These are phyloP conservation scores for Oreonectes daqikongensis DNA, from an alignment of 2,797 vertebrate genomes.

Conservation along the genomic window DNA sequence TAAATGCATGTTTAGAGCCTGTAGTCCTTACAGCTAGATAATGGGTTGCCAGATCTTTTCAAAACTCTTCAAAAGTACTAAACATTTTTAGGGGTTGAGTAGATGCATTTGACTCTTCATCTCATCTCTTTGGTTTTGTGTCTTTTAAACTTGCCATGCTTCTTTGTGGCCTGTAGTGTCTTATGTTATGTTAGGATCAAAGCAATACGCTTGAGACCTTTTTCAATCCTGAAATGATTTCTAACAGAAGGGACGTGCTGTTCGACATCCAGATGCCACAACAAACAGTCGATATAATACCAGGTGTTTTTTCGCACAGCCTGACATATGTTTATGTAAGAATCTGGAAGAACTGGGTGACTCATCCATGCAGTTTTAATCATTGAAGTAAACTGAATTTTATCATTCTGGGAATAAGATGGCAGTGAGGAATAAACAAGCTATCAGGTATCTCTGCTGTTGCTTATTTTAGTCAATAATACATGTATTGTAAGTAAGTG, in stretches of 20 bases:
- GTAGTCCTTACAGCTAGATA: not conserved
- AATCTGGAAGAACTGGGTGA: constrained; percentile 20
- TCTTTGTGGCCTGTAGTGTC: not conserved
- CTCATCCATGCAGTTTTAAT: constrained; percentile 15
- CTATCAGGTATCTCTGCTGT: not conserved
- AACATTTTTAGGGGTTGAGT: not conserved
- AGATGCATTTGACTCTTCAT: not conserved
- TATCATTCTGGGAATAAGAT: not conserved
- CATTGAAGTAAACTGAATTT: not conserved
- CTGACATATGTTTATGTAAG: constrained; percentile 40
- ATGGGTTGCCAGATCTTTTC: not conserved
- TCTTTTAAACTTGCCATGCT: not conserved
- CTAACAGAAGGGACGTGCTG: constrained; percentile 26
- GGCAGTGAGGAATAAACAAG: not conserved
- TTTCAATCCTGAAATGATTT: constrained; percentile 27
- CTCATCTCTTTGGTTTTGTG: no score
- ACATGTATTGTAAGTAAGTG: not conserved
- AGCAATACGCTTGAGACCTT: not conserved
- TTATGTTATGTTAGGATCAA: constrained; percentile 29
- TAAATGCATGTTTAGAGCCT: not conserved
- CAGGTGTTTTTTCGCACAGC: constrained; percentile 1
- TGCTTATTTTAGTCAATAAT: constrained; percentile 1
- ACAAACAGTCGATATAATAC: constrained; percentile 35
- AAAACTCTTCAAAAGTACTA: not conserved
- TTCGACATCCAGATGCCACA: constrained; percentile 32